Conservation (phyloP, 2,888 invertebrate genomes). For the Euclidia mi region DNA sequence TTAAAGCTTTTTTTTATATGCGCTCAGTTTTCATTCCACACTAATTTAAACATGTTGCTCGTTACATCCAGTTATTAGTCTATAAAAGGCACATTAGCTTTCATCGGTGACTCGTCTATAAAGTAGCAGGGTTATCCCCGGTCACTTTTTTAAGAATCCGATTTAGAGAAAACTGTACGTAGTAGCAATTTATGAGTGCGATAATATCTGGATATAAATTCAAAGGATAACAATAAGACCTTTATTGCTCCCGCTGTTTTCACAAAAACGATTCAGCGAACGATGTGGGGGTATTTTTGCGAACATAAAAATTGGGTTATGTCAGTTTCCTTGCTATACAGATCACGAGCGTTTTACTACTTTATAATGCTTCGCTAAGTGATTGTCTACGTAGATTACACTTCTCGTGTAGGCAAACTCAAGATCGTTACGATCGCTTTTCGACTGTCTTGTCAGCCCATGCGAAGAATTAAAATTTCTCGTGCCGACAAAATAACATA, state of each 20-base stretch:
- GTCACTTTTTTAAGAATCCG: conserved; percentile 81
- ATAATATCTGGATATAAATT: conserved; percentile 89
- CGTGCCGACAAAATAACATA: too few relatives aligned
- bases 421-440: not conserved
- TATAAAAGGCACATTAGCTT: conserved; percentile 61
- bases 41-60: conserved; percentile 62
- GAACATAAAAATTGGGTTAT: conserved; percentile 82
- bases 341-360: conserved; percentile 73
- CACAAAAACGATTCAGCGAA: conserved; percentile 84
- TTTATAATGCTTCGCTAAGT: conserved; percentile 60
- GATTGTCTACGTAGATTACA: conserved; percentile 37
- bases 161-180: conserved; percentile 80
- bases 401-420: too few relatives aligned
- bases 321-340: conserved; percentile 81
- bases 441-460: not conserved
- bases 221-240: conserved; percentile 89
- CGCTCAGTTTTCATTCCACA: conserved; percentile 58
- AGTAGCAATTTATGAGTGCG: conserved; percentile 85
- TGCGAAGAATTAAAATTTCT: too few relatives aligned
- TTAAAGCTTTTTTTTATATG: conserved; percentile 78
- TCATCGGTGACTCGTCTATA: conserved; percentile 66
- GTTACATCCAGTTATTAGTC: conserved; percentile 47
- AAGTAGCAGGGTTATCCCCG: conserved; percentile 67
- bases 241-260: conserved; percentile 88
- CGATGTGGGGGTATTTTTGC: conserved; percentile 76